Base-by-base conservation (phyloP, 1,140 invertebrate species). In the Hyles vespertilio region DNA sequence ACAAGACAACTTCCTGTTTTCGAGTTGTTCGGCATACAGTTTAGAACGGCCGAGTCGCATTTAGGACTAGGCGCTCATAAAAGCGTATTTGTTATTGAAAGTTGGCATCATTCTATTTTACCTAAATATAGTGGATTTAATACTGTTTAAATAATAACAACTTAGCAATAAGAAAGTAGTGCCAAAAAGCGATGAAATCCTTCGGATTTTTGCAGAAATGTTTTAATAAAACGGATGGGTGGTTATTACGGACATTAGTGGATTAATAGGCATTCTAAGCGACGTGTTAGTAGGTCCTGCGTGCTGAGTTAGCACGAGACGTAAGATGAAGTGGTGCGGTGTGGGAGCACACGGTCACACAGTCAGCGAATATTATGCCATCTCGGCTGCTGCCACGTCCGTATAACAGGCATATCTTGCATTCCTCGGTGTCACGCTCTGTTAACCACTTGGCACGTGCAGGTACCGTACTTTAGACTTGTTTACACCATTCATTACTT, bases 21-120 rank as follows among this genome's bases (percentile, higher is more conserved):
- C 51, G 40, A 51, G 45, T 51, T 56, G 60, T 67, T 59, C 58
- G 58, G 54, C 58, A 60, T 61, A 63, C 56, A 59, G 48, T 63
- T 70, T 56, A 51, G 52, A 59, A 53, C 53, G 51, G 57, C 63
- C 56, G 45, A 67, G 59, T 53, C 44, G 43, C 59, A 46, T 65
- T 52, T 44, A 69, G 55, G 58, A 49, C 60, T 60, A 70, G 60
- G 49, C 47, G 51, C 40, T 68, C 63, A 49, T 65, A 59, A 65
- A 56, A 70, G 47, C 59, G 59, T 62, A 56, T 12, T 58, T 59
- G 60, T 61, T 72, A 75, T 67, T 71, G 64, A 73, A 68, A 65
- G 52, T 76, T 80, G 77, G 77, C 77, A 77, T 52, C 45, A 63
- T 63, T 75, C 77, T 74, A 75, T 70, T 65, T 63, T 65, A 63